Percentiles rank a stretch among this genome's conserved stretches.
Conservation (phyloP, 2,888 invertebrate genomes). For the Trissolcus japonicus region DNA sequence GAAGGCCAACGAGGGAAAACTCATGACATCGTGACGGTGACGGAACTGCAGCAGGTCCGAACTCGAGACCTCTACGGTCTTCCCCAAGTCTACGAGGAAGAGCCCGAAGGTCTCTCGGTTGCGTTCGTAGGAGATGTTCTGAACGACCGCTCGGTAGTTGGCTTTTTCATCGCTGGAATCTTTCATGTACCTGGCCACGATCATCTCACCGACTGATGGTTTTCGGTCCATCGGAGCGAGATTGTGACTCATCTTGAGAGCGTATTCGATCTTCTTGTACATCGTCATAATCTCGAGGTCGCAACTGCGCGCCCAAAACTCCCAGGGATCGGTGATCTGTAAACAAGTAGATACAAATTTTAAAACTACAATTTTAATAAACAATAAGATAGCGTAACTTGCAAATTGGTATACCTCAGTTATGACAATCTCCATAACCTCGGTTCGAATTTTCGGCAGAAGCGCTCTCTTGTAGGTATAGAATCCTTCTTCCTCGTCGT, state of each 20-base stretch:
- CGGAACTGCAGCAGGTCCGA: slow-evolving; percentile 72
- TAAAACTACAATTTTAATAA: background rate
- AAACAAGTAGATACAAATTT: background rate
- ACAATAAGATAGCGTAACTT: too few relatives aligned
- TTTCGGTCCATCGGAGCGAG: slow-evolving; percentile 39
- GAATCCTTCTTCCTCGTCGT: background rate
- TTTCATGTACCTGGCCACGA: slow-evolving; percentile 78
- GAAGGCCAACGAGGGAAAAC: slow-evolving; percentile 81
- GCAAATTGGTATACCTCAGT: slow-evolving; percentile 2
- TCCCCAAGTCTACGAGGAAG: slow-evolving; percentile 88
- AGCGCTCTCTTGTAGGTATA: slow-evolving; percentile 5
- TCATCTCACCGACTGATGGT: slow-evolving; percentile 77
- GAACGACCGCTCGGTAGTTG: slow-evolving; percentile 67
- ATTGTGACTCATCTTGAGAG: slow-evolving; percentile 69
- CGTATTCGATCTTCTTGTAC: slow-evolving; percentile 70
- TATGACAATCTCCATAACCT: background rate
- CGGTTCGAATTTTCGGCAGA: slow-evolving; percentile 8
- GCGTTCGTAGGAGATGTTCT: slow-evolving; percentile 56
- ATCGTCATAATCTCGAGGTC: slow-evolving; percentile 75
- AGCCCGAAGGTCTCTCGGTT: slow-evolving; percentile 77
- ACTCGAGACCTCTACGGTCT: slow-evolving; percentile 77
- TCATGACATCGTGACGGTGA: slow-evolving; percentile 24
- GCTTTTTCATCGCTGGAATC: slow-evolving; percentile 10
- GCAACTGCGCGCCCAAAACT: slow-evolving; percentile 83
- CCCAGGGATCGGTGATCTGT: slow-evolving; percentile 81